These are phyloP conservation scores for Coreoperca whiteheadi DNA, from an alignment of 2,113 vertebrate species.

Conservation along the genomic window DNA sequence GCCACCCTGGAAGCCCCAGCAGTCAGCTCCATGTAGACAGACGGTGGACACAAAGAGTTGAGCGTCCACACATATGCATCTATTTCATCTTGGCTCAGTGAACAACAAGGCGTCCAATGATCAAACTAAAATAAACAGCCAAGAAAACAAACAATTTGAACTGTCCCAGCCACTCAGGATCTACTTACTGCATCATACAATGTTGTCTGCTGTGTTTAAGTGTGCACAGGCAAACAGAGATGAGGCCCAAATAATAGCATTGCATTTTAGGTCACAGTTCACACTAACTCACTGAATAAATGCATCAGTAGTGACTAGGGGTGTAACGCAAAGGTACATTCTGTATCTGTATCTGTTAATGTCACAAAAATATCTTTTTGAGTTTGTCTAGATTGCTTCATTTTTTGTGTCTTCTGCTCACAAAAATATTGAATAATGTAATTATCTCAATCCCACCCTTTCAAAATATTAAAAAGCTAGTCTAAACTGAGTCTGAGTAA, in stretches of 20 bases:
- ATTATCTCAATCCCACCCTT: not conserved
- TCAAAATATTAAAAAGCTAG: no score
- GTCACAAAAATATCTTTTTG: not conserved
- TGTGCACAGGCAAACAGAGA: constrained; percentile 11
- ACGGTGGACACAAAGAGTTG: constrained; percentile 55
- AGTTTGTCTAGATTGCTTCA: not conserved
- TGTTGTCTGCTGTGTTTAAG: not conserved
- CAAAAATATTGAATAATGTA: not conserved
- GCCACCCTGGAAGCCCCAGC: constrained; percentile 63
- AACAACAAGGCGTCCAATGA: constrained; percentile 9
- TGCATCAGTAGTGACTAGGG: not conserved
- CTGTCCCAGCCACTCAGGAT: constrained; percentile 5
- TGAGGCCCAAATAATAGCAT: not conserved
- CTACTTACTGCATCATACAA: not conserved
- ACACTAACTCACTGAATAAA: not conserved
- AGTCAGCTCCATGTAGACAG: constrained; percentile 42
- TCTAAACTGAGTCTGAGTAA: no score
- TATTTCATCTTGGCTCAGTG: constrained; percentile 23
- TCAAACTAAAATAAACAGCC: constrained; percentile 38
- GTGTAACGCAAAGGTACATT: not conserved
- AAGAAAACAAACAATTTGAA: constrained; percentile 37
- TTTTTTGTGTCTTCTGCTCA: not conserved
- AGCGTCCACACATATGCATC: constrained; percentile 39
- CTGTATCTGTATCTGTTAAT: not conserved
- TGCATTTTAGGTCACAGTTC: not conserved